Percentiles rank a stretch among this genome's conserved stretches.
Conservation (phyloP, 92 coral and sea anemone species). For the Ricordea florida region DNA sequence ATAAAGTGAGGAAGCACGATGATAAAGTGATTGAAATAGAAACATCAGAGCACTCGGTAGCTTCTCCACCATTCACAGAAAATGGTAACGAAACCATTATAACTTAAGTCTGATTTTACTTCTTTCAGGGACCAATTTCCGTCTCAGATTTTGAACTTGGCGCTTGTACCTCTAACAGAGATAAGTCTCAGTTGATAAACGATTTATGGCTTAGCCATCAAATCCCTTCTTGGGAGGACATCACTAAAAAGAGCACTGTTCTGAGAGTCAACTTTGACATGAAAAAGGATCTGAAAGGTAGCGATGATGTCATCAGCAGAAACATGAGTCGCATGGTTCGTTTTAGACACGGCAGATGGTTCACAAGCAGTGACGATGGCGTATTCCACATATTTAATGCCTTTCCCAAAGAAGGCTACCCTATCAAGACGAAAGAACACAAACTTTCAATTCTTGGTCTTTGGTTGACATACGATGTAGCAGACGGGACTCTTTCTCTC, state of each 20-base stretch:
- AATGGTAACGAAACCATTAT: not conserved
- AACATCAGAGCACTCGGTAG: not conserved
- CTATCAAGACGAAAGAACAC: not conserved
- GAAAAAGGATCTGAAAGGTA: not conserved
- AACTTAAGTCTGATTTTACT: not conserved
- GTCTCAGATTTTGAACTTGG: constrained; percentile 13
- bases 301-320: not conserved
- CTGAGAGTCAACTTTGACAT: constrained; percentile 36
- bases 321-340: not conserved
- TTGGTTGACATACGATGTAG: not conserved
- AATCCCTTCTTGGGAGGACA: constrained; percentile 38
- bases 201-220: not conserved
- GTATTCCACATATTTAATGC: not conserved
- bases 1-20: too few relatives aligned
- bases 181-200: constrained; percentile 2
- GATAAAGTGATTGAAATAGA: too few relatives aligned
- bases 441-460: constrained; percentile 24
- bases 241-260: not conserved
- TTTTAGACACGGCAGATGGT: not conserved
- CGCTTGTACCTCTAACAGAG: constrained; percentile 51
- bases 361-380: not conserved
- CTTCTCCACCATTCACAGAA: not conserved
- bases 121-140: constrained; percentile 40
- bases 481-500: not conserved
- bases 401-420: too few relatives aligned